Evolutionary conservation across 2,797 vertebrate genomes (phyloP), one percentile per base, ranked within the genome.

Genomic region (Cuculus canorus): DNA sequence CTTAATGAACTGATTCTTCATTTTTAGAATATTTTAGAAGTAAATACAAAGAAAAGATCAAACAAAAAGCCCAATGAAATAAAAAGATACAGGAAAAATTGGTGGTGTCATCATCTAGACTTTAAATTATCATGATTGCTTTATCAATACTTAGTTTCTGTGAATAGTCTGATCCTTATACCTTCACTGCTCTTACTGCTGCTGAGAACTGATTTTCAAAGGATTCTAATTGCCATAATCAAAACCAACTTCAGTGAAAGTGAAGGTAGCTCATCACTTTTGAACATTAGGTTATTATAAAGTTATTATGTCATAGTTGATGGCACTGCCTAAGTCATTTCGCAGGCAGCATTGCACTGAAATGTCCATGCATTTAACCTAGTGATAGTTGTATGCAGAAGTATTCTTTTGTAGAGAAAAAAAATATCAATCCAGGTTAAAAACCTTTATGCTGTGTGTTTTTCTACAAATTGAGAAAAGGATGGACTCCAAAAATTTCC

Each of bases 391-490:
- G 64, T 9, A 66, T 64, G 47, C 45, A 50, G 52, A 77, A 83
- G 17, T 60, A 48, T 41, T 50, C 23, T 61, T 71, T 66, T 19
- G 5, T 11, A 52, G 17, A 82, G 25, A 22, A 33, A 48, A 33
- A 50, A 65, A 25, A 27, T 14, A 18, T 16, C 47, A 35, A 28
- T 54, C 52, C 30, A 39, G 3, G 6, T 30, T 54, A 12, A 8
- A 60, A 65, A 66, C 53, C 65, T 66, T 82, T 61, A 68, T n/a
- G 24, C n/a, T 86, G 19, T 71, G 27, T 45, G 25, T 9, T 53
- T 63, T 75, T 78, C 70, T 87, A 13, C n/a, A 63, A 78, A 84
- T 68, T 80, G 32, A 80, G 52, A 54, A 75, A 60, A 80, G 28
- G 13, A 28, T 65, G 17, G 15, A 45, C 32, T 30, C 24, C 35